A percentile compares a stretch with the other conserved stretches of the same genome.
Evolutionary conservation across 2,113 vertebrate genomes (phyloP).

Genomic region (Phoxinus phoxinus): DNA sequence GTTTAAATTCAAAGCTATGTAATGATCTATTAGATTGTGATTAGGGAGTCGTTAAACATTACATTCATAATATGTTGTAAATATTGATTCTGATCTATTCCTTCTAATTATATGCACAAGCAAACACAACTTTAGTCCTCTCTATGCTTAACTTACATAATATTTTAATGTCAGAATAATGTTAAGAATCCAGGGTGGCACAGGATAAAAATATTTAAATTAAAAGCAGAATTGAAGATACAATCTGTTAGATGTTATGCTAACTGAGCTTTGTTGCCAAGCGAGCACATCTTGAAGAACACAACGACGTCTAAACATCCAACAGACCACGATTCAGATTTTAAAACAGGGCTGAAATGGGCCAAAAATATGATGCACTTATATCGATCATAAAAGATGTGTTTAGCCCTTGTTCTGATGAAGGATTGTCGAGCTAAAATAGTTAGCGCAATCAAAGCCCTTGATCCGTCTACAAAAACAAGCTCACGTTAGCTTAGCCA

Average conservation of each 20-base stretch:
- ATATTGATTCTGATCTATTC: background rate
- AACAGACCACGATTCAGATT: background rate
- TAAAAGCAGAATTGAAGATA: background rate
- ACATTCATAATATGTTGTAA: background rate
- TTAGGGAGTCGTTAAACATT: background rate
- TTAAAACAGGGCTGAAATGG: background rate
- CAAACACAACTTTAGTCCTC: background rate
- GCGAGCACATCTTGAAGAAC: slow-evolving; percentile 9
- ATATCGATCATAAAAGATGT: background rate
- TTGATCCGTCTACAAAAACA: slow-evolving; percentile 70
- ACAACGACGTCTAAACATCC: slow-evolving; percentile 1
- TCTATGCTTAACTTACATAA: background rate
- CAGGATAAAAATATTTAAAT: background rate
- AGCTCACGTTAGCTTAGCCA: slow-evolving; percentile 55
- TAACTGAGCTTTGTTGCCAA: slow-evolving; percentile 37
- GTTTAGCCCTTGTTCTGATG: background rate
- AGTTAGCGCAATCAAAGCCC: slow-evolving; percentile 54
- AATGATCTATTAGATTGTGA: background rate
- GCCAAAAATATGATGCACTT: background rate
- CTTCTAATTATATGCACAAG: background rate
- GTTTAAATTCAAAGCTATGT: background rate
- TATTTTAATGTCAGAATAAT: background rate
- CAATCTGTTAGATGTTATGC: background rate
- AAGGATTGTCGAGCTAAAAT: slow-evolving; percentile 14
- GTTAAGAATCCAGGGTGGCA: background rate